Base-by-base conservation (phyloP, 2,888 invertebrate species). In the Coleophora deauratella region DNA sequence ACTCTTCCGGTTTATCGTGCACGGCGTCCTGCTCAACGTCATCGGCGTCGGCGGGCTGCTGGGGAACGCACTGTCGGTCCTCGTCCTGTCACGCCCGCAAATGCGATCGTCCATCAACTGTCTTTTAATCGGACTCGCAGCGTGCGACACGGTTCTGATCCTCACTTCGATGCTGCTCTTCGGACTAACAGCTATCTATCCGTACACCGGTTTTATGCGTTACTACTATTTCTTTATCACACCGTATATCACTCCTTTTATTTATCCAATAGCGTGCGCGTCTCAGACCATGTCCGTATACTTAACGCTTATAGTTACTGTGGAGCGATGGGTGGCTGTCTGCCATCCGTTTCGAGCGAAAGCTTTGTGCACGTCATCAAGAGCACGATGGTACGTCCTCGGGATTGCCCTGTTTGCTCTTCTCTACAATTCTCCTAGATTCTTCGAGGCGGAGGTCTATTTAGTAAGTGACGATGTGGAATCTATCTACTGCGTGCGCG, bases 31-130 rank as follows among this genome's bases (percentile, higher is more conserved):
- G 52, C 87, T 96, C 43, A 95, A 95, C 73, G 74, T 90, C 37
- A 90, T 97, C 57, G 94, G 94, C 44, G 75, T 93, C 21, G 91
- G 93, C 59, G 98, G 97, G 6, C 90, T 97, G 47, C 87, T 96
- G 35, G 98, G 97, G 50, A 98, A 97, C 79, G 89, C 94, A 43
- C 92, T 98, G 42, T 92, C 97, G 33, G 94, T 96, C 88, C 91
- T 97, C 46, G 96, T 97, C 56, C 87, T 97, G 39, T 94, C 95
- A 44, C 90, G 96, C 41, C 96, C 97, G 15, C 94, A 97, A 77
- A 98, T 98, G 98, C 91, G 95, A 61, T 96, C 96, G 44, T 97
- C 97, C 66, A 96, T 98, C 66, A 98, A 98, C 80, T 95, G 96
- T 75, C 90, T 98, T 65, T 89, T 99, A 46, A 94, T 96, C 51